Evolutionary conservation across 2,113 vertebrate genomes (phyloP).

Genomic region (Otolemur garnettii): DNA sequence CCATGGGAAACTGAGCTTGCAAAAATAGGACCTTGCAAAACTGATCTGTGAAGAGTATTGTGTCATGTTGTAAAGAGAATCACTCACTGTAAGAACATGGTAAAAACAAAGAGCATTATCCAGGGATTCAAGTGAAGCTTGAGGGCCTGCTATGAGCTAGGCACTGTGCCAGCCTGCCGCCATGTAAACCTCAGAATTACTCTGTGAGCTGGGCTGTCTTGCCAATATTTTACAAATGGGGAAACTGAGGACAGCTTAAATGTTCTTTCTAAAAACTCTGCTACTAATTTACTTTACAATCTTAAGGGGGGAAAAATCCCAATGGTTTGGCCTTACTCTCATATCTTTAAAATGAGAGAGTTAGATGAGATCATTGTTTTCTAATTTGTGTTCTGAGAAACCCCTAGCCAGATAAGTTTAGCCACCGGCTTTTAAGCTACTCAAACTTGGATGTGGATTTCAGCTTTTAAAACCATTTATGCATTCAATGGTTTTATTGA

Average conservation of each 20-base stretch:
- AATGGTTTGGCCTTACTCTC: background rate
- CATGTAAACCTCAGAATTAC: background rate
- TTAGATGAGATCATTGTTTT: background rate
- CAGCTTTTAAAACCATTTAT: background rate
- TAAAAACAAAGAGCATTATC: background rate
- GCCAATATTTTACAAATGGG: background rate
- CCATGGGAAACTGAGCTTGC: background rate
- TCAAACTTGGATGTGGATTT: background rate
- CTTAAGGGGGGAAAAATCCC: rapidly evolving
- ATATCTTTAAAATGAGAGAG: background rate
- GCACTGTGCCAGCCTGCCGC: background rate
- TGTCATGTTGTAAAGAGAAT: too few relatives aligned
- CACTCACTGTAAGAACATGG: rapidly evolving
- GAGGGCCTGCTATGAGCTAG: background rate
- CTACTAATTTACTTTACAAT: background rate
- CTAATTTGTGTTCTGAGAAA: background rate
- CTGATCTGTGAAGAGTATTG: background rate
- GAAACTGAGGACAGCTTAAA: background rate
- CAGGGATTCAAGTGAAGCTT: background rate
- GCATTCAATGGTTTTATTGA: background rate
- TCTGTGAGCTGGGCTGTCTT: background rate
- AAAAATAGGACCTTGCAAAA: background rate
- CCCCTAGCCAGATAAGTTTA: background rate
- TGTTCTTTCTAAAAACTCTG: background rate
- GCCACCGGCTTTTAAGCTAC: background rate